Conservation (phyloP, 2,113 vertebrate species). For the Neogobius melanostomus region DNA sequence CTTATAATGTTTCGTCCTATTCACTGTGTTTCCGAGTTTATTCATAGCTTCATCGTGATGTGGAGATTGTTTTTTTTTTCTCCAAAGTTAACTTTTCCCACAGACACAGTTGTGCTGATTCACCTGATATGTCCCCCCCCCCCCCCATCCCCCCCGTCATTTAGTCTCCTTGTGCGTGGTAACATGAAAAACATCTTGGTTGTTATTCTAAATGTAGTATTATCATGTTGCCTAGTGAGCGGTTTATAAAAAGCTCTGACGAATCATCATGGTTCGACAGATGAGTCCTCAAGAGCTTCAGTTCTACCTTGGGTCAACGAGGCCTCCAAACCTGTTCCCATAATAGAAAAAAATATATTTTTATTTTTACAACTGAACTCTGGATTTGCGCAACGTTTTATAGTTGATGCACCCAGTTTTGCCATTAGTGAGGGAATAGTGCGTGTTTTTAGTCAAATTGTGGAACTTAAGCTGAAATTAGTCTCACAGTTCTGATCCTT, state of each 20-base stretch:
- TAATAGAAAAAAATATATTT: slow-evolving; percentile 39
- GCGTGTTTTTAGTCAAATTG: neutral
- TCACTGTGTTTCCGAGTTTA: neutral
- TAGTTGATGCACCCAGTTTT: neutral
- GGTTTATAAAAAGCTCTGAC: slow-evolving; percentile 42
- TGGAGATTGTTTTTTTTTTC: too few species aligned
- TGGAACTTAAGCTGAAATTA: neutral
- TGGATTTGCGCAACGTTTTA: slow-evolving; percentile 17
- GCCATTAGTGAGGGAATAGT: neutral
- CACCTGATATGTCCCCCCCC: slow-evolving; percentile 39
- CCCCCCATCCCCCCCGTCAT: too few species aligned
- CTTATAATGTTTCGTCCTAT: neutral
- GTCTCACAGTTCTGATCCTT: too few species aligned
- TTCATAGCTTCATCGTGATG: neutral
- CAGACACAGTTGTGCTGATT: slow-evolving; percentile 52
- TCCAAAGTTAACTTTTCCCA: slow-evolving; percentile 46
- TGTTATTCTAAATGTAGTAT: slow-evolving; percentile 60
- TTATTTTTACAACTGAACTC: slow-evolving; percentile 18
- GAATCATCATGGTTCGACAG: slow-evolving; percentile 40
- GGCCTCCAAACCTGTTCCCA: slow-evolving; percentile 1
- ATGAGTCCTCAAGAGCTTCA: slow-evolving; percentile 51
- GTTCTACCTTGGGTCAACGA: slow-evolving; percentile 33
- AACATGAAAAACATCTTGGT: slow-evolving; percentile 33
- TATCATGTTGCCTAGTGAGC: slow-evolving; percentile 43
- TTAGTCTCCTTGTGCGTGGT: slow-evolving; percentile 49